Percentiles rank a stretch among this genome's conserved stretches.
phyloP scores from a whole-genome alignment of 30 jellyfish, hydroid and myxozoan genomes.

The Mastigias papua region DNA sequence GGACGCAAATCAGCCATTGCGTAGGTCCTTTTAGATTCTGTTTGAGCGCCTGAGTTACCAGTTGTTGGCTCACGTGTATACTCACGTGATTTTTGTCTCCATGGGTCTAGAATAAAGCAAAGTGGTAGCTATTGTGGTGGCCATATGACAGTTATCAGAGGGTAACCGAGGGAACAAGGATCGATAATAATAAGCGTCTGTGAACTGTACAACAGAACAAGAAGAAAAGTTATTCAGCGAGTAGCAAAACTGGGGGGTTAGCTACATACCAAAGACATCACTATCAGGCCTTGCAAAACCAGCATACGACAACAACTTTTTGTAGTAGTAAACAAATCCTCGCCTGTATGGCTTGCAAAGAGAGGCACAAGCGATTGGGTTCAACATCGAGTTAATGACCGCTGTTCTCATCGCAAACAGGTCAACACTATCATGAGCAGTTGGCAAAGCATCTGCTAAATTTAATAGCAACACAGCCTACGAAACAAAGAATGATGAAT shows the following conservation, averaged over 20 bases:
- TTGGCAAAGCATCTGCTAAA: conserved; percentile 1
- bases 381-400: conserved; percentile 83
- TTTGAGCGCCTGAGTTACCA: conserved; percentile 45
- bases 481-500: not conserved
- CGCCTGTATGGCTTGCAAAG: conserved; percentile 92
- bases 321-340: conserved; percentile 75
- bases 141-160: too few relatives aligned
- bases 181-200: too few relatives aligned
- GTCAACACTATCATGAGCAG: conserved; percentile 76
- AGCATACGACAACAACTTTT: conserved; percentile 71
- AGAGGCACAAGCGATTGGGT: conserved; percentile 95
- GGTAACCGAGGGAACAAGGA: too few relatives aligned
- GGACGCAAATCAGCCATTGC: conserved; percentile 14
- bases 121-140: too few relatives aligned
- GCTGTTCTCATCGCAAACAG: conserved; percentile 93
- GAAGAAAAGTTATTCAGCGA: too few relatives aligned
- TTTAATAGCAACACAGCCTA: conserved; percentile 75
- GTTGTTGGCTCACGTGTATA: conserved; percentile 59
- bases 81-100: conserved; percentile 65
- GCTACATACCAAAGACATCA: conserved; percentile 86
- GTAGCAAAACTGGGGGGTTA: not conserved
- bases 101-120: conserved; percentile 41
- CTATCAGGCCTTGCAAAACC: conserved; percentile 87
- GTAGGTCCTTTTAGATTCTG: conserved; percentile 11
- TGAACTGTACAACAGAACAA: too few relatives aligned